Evolutionary conservation across 1,140 invertebrate species (phyloP), one percentile per base, ranked within the genome.

Genomic region (Octopus bimaculoides): DNA sequence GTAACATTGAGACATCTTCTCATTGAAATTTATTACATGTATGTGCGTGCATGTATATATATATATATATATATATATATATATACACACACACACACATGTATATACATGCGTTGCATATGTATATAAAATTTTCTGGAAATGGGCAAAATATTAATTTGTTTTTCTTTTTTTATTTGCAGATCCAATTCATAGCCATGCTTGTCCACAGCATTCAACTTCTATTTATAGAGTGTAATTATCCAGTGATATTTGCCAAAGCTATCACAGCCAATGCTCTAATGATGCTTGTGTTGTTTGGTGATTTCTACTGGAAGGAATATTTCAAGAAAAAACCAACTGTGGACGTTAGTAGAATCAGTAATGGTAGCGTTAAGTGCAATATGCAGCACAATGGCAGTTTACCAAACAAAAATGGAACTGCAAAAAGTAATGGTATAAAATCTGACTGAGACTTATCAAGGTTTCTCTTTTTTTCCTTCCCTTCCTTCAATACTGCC

Each of bases 261-360:
- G 98, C 95, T 95, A 98, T 98, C 87, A 95, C 95, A 83, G 93
- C 95, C 89, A 96, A 97, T 89, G 96, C 95, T n/a, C 92, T 97
- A 75, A 94, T 97, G 92, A 97, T 97, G 92, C 95, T 96, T 92
- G 94, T 96, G 92, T 92, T 97, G 17, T 98, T 97, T 92, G 95
- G 93, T 83, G 94, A 97, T 89, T 98, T 97, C 92, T 98, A 97
- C 92, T 93, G 94, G 89, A 92, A 94, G 78, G 94, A 95, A 81
- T 98, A 98, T 53, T 75, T 52, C 41, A 17, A 12, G 12, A 81
- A 54, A 75, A 54, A 56, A 73, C 26, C 26, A 41, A 41, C 26
- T 41, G 26, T 41, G 26, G 26, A 41, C 3, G 26, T 41, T 41
- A 41, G 26, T 41, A 41, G 26, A 41, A 41, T 41, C 1, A 41